phyloP scores from a whole-genome alignment of 1,140 invertebrate species.

The Orussus abietinus region DNA sequence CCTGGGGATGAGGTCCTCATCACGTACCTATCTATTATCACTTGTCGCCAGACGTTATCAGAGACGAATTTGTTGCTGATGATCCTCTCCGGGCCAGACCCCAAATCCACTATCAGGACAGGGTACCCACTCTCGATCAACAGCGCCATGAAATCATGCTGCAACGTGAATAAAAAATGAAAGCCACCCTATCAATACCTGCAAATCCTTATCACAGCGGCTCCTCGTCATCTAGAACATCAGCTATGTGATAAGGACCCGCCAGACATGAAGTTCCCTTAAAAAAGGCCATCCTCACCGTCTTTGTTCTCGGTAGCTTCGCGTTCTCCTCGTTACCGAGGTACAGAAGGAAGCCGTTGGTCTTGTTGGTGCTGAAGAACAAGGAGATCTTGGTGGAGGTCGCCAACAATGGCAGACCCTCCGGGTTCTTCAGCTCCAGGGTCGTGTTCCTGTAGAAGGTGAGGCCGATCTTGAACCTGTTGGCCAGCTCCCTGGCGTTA shows the following conservation, averaged over 20 bases:
- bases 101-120: conserved; percentile 82
- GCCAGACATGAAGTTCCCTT: no score
- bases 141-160: conserved; percentile 92
- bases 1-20: no score
- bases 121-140: conserved; percentile 85
- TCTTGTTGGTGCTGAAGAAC: conserved; percentile 78
- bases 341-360: conserved; percentile 82
- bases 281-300: conserved; percentile 58
- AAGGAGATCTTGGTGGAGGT: conserved; percentile 83
- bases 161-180: conserved; percentile 22
- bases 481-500: conserved; percentile 72
- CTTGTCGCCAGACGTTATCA: conserved; percentile 88
- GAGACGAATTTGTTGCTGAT: conserved; percentile 72
- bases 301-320: conserved; percentile 60
- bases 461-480: conserved; percentile 74
- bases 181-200: no score
- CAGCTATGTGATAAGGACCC: no score
- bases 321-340: conserved; percentile 82
- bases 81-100: conserved; percentile 74
- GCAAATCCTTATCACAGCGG: no score
- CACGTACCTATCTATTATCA: conserved; percentile 84
- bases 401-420: conserved; percentile 73
- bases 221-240: no score
- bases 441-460: conserved; percentile 79
- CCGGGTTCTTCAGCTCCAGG: conserved; percentile 80